Percentiles rank a stretch among this genome's conserved stretches.
These are phyloP conservation scores for Stomorhina lunata DNA, from an alignment of 2,888 invertebrate species.

Conservation along the genomic window DNA sequence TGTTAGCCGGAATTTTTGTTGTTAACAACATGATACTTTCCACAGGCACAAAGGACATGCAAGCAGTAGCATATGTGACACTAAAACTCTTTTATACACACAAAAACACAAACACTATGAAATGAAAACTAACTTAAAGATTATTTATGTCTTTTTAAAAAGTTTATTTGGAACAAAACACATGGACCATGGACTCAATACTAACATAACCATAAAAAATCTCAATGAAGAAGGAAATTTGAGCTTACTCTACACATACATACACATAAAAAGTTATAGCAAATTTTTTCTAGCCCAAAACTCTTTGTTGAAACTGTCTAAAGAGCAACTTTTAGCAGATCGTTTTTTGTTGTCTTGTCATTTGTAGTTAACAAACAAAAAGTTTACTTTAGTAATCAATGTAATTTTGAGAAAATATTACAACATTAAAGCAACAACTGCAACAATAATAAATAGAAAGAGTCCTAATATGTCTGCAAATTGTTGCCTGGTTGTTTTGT, in stretches of 20 bases:
- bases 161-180: conserved; percentile 47
- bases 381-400: conserved; percentile 61
- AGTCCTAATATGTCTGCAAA: background rate
- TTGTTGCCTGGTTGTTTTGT: background rate
- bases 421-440: conserved; percentile 19
- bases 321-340: conserved; percentile 52
- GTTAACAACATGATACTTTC: conserved; percentile 54
- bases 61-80: conserved; percentile 47
- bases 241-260: background rate
- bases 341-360: conserved; percentile 32
- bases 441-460: background rate
- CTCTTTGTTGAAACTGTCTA: conserved; percentile 13
- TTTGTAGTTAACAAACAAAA: conserved; percentile 34
- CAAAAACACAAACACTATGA: background rate
- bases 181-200: conserved; percentile 24
- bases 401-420: conserved; percentile 57
- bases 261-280: background rate
- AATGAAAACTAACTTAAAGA: conserved; percentile 60
- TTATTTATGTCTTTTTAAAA: conserved; percentile 64
- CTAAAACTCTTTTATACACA: background rate
- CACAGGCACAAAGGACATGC: conserved; percentile 44
- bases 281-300: background rate
- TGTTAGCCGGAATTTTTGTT: conserved; percentile 13
- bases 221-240: conserved; percentile 35
- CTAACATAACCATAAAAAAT: background rate